Evolutionary conservation across 2,888 invertebrate genomes (phyloP).

Genomic region (Micropterix aruncella): DNA sequence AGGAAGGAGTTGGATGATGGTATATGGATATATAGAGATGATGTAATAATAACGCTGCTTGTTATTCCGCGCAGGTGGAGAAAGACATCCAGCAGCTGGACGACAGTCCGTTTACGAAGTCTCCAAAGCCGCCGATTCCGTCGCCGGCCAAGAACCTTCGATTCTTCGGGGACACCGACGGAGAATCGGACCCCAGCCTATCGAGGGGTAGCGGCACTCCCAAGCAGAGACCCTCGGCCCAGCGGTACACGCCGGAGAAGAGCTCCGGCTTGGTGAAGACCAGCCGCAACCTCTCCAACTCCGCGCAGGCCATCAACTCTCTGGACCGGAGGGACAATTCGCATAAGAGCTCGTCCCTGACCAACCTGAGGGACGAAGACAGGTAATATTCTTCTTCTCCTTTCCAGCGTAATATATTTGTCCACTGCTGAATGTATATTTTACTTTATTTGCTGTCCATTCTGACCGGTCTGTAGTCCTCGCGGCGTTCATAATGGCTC

Average conservation of each 20-base stretch:
- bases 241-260: constrained; percentile 3
- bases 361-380: constrained; percentile 27
- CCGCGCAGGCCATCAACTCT: constrained; percentile 31
- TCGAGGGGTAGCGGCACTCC: constrained; percentile 16
- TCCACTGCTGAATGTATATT: too few species aligned
- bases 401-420: too few species aligned
- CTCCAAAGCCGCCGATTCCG: constrained; percentile 23
- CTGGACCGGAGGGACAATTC: constrained; percentile 26
- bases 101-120: constrained; percentile 34
- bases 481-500: too few species aligned
- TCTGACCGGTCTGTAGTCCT: too few species aligned
- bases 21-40: too few species aligned
- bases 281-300: constrained; percentile 24
- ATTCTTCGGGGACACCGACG: constrained; percentile 75
- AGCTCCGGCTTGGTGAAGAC: constrained; percentile 6
- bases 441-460: too few species aligned
- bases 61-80: constrained; percentile 25
- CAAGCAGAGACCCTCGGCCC: not conserved
- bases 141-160: constrained; percentile 56
- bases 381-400: too few species aligned
- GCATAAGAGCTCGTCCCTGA: constrained; percentile 29
- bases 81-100: too few species aligned
- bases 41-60: too few species aligned
- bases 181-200: constrained; percentile 52
- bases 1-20: too few species aligned